Evolutionary conservation across 1,140 invertebrate species (phyloP), one percentile per base, ranked within the genome.

Genomic region (Aphaenogaster ashmeadi): DNA sequence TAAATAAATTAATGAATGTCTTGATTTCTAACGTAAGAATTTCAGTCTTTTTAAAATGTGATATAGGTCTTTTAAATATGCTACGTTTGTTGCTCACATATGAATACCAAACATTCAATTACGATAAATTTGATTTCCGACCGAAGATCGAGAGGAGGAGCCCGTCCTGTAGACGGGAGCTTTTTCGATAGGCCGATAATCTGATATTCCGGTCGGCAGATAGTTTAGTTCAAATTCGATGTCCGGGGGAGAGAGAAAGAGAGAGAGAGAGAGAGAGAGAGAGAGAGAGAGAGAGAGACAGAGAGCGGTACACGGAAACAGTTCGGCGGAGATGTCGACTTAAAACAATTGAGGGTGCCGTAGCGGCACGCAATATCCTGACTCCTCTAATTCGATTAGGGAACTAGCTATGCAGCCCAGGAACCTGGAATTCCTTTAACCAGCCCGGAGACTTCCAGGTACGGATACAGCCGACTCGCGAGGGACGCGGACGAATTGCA

Each of bases 171-270:
- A 52, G 33, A 21, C 33, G 85, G 47, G 38, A 64, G 38, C 86
- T 88, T 91, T 90, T 91, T 86, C 78, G 80, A 86, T 54, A 71
- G 33, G 56, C 88, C 92, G 93, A 94, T 94, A 94, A 95, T 93
- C 92, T 93, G 92, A 94, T 94, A 91, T 91, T 93, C 90, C 91
- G 90, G 84, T 79, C 72, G 81, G 81, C 85, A 84, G 84, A 95
- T 94, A 95, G 94, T 94, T 95, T 95, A 94, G 93, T 95, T 93
- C 94, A 95, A 95, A 95, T 95, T 95, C 94, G 94, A 95, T 95
- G 94, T 95, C 95, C 95, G 94, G 93, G 85, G 64, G 41, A 67
- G 8, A 66, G 67, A 62, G 41, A 56, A 47, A 69, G 33, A 41
- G 52, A 69, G 74, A 54, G 5, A 41, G 62, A 67, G 18, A 56